phyloP scores from a whole-genome alignment of 2,797 vertebrate species.

The Odontamblyopus rebecca region DNA sequence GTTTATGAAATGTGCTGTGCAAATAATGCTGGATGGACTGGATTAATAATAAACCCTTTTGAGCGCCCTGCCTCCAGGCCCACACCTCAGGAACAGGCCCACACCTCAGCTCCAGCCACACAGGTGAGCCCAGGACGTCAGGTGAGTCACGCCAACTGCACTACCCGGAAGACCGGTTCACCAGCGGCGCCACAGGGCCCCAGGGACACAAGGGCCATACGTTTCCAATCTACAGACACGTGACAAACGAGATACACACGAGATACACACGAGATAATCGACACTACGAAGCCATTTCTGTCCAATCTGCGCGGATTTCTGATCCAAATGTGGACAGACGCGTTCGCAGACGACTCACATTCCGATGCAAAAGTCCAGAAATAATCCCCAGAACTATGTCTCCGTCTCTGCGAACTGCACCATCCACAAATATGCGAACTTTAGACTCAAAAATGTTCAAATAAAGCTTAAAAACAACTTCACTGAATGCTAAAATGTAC shows the following conservation, averaged over 20 bases:
- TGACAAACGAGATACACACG: neutral
- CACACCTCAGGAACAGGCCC: too few species aligned
- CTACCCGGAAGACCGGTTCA: neutral
- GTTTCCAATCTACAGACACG: neutral
- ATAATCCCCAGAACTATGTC: neutral
- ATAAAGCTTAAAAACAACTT: neutral
- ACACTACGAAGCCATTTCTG: neutral
- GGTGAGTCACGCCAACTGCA: neutral
- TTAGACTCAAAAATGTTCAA: neutral
- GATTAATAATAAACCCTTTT: too few species aligned
- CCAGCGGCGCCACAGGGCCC: conserved; percentile 8
- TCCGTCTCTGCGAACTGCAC: neutral
- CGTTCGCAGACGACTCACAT: neutral
- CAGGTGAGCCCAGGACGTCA: neutral
- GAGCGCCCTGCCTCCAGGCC: too few species aligned
- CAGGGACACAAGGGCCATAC: neutral
- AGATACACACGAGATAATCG: neutral
- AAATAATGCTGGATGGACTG: too few species aligned
- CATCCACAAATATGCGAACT: neutral
- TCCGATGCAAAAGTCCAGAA: neutral
- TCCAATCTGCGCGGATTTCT: neutral
- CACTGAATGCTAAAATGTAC: neutral
- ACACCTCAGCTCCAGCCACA: too few species aligned
- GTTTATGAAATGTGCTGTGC: too few species aligned
- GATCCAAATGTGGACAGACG: neutral